Evolutionary conservation across 2,888 invertebrate genomes (phyloP), one percentile per base, ranked within the genome.

Genomic region (Nymphalis polychloros): DNA sequence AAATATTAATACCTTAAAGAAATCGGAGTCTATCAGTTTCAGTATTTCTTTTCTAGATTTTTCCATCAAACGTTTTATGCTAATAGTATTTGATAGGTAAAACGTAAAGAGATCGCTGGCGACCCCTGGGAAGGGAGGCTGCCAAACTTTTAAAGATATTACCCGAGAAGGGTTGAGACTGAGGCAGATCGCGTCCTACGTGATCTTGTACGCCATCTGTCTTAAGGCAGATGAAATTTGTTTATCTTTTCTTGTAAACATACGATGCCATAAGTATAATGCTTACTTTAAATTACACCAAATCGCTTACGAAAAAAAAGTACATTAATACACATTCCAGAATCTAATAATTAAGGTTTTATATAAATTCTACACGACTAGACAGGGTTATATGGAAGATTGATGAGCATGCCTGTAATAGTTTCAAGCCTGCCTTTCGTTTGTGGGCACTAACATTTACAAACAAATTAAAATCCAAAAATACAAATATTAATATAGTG

Each of bases 101-200:
- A 87, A 89, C 86, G 88, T 84, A 84, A 83, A 84, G 82, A 85
- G 86, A 86, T 84, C 83, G 79, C 76, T 74, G 73, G 76, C 76
- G 65, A 75, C 80, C 83, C 82, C 55, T 69, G 83, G 82, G 82
- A 78, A 69, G 72, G 77, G 78, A 81, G 82, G 71, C 72, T 71
- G 76, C 73, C 76, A 83, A 93, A 93, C 91, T 93, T 92, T 93
- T 93, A 93, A 93, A 92, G 92, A 92, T 92, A 92, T 93, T 91
- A 92, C 87, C 86, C 86, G 76, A 81, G 87, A 91, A 90, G 91
- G 92, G 90, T 91, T 91, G 89, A 84, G 81, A 78, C 79, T 73
- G 72, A 77, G 77, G 77, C 79, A 78, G 66, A 65, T 81, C 76
- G 84, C 83, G 88, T 89, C 87, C 86, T 89, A 88, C 91, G 89